Conservation (phyloP, 2,888 invertebrate species). For the Abrostola tripartita region DNA sequence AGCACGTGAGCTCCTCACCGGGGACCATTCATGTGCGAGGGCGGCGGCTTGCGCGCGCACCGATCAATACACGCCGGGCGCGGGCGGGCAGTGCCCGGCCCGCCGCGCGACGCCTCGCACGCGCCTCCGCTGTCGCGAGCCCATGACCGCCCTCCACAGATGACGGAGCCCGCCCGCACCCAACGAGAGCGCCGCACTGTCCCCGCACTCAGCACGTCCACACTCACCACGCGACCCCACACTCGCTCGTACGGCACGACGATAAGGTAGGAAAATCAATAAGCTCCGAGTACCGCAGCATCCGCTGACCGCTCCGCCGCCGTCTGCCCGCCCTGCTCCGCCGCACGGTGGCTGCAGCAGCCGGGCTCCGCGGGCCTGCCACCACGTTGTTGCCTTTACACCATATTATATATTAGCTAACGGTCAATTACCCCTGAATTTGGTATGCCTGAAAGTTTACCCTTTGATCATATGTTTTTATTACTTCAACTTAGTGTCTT, state of each 20-base stretch:
- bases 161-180: slow-evolving; percentile 87
- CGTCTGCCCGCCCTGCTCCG: slow-evolving; percentile 25
- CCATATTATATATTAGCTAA: background rate
- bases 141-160: slow-evolving; percentile 86
- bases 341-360: background rate
- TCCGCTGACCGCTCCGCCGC: slow-evolving; percentile 64
- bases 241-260: slow-evolving; percentile 67
- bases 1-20: slow-evolving; percentile 84
- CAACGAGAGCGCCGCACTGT: slow-evolving; percentile 71
- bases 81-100: slow-evolving; percentile 81
- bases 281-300: slow-evolving; percentile 68
- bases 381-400: slow-evolving; percentile 22
- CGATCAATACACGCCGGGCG: slow-evolving; percentile 73
- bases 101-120: slow-evolving; percentile 79
- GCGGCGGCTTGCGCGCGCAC: slow-evolving; percentile 84
- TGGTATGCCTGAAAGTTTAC: slow-evolving; percentile 13
- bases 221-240: slow-evolving; percentile 66
- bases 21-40: slow-evolving; percentile 83
- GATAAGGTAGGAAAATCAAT: slow-evolving; percentile 84
- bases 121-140: slow-evolving; percentile 72
- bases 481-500: too few species aligned
- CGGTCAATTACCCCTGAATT: background rate
- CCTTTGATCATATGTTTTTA: background rate
- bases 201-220: slow-evolving; percentile 78
- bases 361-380: slow-evolving; percentile 18